Evolutionary conservation across 2,888 invertebrate genomes (phyloP), one percentile per base, ranked within the genome.

Genomic region (Lycophotia porphyrea): DNA sequence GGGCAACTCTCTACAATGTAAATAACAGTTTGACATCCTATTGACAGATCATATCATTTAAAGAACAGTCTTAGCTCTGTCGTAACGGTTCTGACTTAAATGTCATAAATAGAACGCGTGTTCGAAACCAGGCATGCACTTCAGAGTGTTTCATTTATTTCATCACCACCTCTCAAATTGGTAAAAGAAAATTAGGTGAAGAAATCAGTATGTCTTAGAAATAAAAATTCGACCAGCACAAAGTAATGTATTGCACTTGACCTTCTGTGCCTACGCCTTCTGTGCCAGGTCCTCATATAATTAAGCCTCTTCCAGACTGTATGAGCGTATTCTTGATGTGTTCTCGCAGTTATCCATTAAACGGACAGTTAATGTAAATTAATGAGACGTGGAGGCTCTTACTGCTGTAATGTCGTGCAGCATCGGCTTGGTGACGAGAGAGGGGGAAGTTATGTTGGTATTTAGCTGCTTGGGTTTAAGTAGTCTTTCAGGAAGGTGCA

Each of bases 331-430:
- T 52, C 65, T 58, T 69, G 82, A 75, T 78, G 69, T 71, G 67
- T 76, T 52, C 66, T 78, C 79, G 55, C 84, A 83, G 73, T 80
- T 78, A 87, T 80, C 80, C 78, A 82, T 84, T 85, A 82, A 71
- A 60, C 71, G 75, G 76, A 76, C 78, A 84, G 74, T 82, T 80
- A 80, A 87, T 78, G 85, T 76, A 82, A 87, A 85, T 87, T 87
- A 86, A 87, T 84, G 85, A 85, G 55, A 70, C 75, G 74, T 64
- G 71, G 65, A 84, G 71, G 49, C 44, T 72, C 49, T 76, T 68
- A 81, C 67, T 79, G 69, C 49, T 67, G 82, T 77, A 70, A 81
- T 66, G 77, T 72, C 74, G 77, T 74, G 27, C 39, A 74, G 74
- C 71, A 13, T 15, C 74, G 60, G 63, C 60, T 60, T 79, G 55